A percentile compares a stretch with the other conserved stretches of the same genome.
Conservation (phyloP, 2,888 invertebrate species). For the Unio pictorum region DNA sequence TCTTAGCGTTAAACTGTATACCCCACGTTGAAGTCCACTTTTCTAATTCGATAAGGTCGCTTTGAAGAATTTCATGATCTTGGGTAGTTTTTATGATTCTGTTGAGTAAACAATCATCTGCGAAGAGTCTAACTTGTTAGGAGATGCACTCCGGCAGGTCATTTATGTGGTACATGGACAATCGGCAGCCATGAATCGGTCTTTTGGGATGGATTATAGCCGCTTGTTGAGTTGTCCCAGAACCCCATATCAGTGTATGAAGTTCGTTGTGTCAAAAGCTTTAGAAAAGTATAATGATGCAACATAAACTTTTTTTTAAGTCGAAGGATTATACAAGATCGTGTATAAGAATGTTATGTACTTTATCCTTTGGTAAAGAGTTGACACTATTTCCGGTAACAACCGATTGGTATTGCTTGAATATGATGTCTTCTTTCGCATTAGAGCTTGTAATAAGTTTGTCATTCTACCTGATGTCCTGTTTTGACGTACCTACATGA, state of each 20-base stretch:
- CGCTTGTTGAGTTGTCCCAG: background rate
- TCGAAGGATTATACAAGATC: constrained; percentile 4
- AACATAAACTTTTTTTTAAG: constrained; percentile 3
- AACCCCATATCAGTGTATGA: constrained; percentile 9
- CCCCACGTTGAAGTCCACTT: too few relatives aligned
- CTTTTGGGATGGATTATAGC: constrained; percentile 1
- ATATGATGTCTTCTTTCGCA: constrained; percentile 1
- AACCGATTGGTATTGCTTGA: background rate
- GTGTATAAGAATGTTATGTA: background rate
- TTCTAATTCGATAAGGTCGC: too few relatives aligned
- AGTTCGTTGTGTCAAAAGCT: constrained; percentile 9
- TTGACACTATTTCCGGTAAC: background rate
- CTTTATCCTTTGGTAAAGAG: background rate
- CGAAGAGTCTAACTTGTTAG: background rate
- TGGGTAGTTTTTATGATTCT: background rate
- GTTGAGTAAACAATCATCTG: constrained; percentile 3
- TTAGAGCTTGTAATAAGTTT: background rate
- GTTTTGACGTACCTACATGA: constrained; percentile 17
- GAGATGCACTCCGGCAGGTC: background rate
- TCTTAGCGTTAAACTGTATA: too few relatives aligned
- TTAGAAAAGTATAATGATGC: constrained; percentile 7
- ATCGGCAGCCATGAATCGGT: constrained; percentile 3
- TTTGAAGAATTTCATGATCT: background rate
- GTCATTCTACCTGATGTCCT: background rate
- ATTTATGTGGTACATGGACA: constrained; percentile 5